Percentiles rank a stretch among this genome's conserved stretches.
Evolutionary conservation across 2,888 invertebrate species (phyloP).

Genomic region (Gryllus longicercus): DNA sequence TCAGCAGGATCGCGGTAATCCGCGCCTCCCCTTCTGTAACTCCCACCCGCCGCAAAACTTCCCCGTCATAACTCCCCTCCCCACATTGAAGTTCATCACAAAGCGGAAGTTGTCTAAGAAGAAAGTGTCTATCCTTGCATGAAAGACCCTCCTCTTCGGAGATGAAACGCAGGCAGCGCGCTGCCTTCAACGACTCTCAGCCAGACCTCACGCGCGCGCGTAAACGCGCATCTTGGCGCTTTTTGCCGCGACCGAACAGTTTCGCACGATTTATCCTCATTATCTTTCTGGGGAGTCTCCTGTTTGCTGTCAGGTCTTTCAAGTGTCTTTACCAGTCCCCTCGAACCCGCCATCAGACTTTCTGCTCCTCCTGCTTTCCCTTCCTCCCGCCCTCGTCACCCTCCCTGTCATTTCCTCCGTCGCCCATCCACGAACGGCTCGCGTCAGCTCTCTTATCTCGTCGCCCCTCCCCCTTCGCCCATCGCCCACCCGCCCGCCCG

Average conservation of each 20-base stretch:
- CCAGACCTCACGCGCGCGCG: too few species aligned
- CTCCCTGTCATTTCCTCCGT: neutral
- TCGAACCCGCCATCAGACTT: neutral
- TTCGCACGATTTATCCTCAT: neutral
- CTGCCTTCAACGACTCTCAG: too few species aligned
- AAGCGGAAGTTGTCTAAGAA: neutral
- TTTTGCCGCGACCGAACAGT: neutral
- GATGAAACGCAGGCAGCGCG: neutral
- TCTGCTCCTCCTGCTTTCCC: neutral
- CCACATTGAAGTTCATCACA: neutral
- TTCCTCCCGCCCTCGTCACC: neutral
- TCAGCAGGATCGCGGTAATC: neutral
- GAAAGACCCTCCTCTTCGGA: neutral
- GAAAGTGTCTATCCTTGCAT: neutral
- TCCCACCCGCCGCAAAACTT: neutral
- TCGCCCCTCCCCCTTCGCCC: neutral
- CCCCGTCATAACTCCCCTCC: neutral
- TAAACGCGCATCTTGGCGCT: too few species aligned
- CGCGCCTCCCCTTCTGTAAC: neutral
- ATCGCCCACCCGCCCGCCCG: neutral
- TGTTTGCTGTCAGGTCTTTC: conserved; percentile 9
- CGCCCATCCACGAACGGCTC: neutral
- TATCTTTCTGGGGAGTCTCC: neutral
- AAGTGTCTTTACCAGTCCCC: neutral
- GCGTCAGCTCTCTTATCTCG: neutral